A percentile compares a stretch with the other conserved stretches of the same genome.
Conservation (phyloP, 2,888 invertebrate species). For the Papilio protenor region DNA sequence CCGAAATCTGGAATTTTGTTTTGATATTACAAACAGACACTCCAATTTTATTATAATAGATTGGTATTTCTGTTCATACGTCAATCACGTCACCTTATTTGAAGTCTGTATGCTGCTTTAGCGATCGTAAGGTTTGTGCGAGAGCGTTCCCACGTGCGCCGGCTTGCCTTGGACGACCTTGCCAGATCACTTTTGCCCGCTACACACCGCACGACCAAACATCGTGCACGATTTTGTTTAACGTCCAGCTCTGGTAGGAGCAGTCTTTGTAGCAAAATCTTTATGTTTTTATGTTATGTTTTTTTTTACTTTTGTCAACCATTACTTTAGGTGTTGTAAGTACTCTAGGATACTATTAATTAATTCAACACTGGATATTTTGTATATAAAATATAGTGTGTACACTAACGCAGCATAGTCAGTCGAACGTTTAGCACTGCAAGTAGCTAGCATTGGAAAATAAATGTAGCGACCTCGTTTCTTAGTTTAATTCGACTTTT, state of each 20-base stretch:
- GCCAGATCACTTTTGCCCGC: slow-evolving; percentile 62
- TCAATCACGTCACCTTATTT: not conserved
- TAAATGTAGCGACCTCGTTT: slow-evolving; percentile 70
- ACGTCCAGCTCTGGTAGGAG: not conserved
- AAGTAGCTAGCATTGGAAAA: slow-evolving; percentile 64
- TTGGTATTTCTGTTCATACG: not conserved
- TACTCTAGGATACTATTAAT: not conserved
- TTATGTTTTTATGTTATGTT: too few species aligned
- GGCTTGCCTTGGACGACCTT: slow-evolving; percentile 81
- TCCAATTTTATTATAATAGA: too few species aligned
- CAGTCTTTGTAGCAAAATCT: not conserved
- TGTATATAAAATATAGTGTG: not conserved
- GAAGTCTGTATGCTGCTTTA: not conserved
- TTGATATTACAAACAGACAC: too few species aligned
- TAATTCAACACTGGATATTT: not conserved
- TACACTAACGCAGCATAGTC: slow-evolving; percentile 47
- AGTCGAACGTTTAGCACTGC: slow-evolving; percentile 53
- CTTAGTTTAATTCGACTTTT: slow-evolving; percentile 66
- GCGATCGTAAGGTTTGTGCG: slow-evolving; percentile 42
- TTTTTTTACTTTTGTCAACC: too few species aligned
- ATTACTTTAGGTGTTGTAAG: not conserved
- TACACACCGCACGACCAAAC: slow-evolving; percentile 48
- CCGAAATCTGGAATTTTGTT: too few species aligned
- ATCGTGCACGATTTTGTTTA: slow-evolving; percentile 28
- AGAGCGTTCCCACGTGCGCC: slow-evolving; percentile 71